A percentile compares a stretch with the other conserved stretches of the same genome.
Evolutionary conservation across 2,113 vertebrate genomes (phyloP).

Genomic region (Spea multiplicata): DNA sequence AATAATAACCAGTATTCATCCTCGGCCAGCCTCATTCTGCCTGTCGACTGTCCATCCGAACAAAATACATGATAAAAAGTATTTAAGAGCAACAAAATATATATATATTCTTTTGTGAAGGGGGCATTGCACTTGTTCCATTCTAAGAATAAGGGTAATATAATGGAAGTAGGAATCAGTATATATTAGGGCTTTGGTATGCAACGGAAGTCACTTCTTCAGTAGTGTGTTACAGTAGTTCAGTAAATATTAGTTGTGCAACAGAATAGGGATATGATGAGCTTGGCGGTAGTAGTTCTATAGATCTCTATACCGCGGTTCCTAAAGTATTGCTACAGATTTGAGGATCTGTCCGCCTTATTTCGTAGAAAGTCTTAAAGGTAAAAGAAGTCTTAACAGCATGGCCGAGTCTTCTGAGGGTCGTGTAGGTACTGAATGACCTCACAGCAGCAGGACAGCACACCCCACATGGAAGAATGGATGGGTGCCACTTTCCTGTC

Average conservation of each 20-base stretch:
- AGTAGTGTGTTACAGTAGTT: slow-evolving; percentile 70
- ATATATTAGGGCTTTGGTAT: slow-evolving; percentile 82
- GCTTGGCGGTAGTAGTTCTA: slow-evolving; percentile 53
- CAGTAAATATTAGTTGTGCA: slow-evolving; percentile 70
- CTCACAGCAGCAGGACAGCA: slow-evolving; percentile 74
- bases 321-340: slow-evolving; percentile 77
- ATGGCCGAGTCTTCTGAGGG: slow-evolving; percentile 82
- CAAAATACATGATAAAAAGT: slow-evolving; percentile 60
- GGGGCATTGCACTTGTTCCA: slow-evolving; percentile 92
- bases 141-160: slow-evolving; percentile 69
- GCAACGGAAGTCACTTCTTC: slow-evolving; percentile 75
- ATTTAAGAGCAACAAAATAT: slow-evolving; percentile 62
- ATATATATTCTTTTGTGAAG: slow-evolving; percentile 69
- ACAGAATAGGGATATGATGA: slow-evolving; percentile 62
- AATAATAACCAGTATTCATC: slow-evolving; percentile 56
- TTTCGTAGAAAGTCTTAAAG: slow-evolving; percentile 73
- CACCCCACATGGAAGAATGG: slow-evolving; percentile 67
- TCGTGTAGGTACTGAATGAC: slow-evolving; percentile 70
- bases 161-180: slow-evolving; percentile 68
- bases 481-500: slow-evolving; percentile 74
- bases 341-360: slow-evolving; percentile 71
- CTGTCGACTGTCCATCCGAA: slow-evolving; percentile 62
- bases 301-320: slow-evolving; percentile 53
- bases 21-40: slow-evolving; percentile 77
- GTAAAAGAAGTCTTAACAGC: slow-evolving; percentile 74